Evolutionary conservation across 2,797 vertebrate species (phyloP).

Genomic region (Mionectes olivaceus): DNA sequence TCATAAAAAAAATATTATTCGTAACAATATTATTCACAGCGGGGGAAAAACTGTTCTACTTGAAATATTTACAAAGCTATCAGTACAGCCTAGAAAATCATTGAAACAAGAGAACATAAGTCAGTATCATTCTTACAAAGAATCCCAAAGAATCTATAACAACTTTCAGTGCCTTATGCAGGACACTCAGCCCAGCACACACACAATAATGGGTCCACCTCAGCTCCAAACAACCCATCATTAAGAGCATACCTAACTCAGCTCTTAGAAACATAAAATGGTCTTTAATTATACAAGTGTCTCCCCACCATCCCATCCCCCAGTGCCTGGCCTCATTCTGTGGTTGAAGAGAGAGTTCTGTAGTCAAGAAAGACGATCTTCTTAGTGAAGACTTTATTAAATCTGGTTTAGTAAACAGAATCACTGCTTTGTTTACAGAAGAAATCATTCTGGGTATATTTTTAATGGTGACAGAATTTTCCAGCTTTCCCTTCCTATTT

Average conservation of each 20-base stretch:
- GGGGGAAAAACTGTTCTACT: not conserved
- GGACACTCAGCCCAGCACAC: not conserved
- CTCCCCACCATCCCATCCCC: not conserved
- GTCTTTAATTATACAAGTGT: not conserved
- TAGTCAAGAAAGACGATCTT: not conserved
- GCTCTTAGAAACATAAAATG: not conserved
- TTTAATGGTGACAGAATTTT: not conserved
- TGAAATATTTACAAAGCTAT: not conserved
- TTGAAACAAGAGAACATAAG: not conserved
- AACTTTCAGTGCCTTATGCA: not conserved
- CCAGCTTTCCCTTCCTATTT: not conserved
- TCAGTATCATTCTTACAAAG: not conserved
- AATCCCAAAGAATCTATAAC: not conserved
- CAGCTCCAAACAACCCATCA: not conserved
- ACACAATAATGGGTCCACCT: not conserved
- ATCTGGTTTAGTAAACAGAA: slow-evolving; percentile 1
- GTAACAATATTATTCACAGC: not conserved
- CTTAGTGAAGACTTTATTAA: not conserved
- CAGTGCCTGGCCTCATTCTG: not conserved
- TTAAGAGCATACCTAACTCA: not conserved
- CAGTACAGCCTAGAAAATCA: not conserved
- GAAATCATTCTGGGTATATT: not conserved
- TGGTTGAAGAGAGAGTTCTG: not conserved
- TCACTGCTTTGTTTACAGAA: not conserved
- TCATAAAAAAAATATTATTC: not conserved